A percentile compares a stretch with the other conserved stretches of the same genome.
Evolutionary conservation across 2,888 invertebrate genomes (phyloP).

Genomic region (Drymonia ruficornis): DNA sequence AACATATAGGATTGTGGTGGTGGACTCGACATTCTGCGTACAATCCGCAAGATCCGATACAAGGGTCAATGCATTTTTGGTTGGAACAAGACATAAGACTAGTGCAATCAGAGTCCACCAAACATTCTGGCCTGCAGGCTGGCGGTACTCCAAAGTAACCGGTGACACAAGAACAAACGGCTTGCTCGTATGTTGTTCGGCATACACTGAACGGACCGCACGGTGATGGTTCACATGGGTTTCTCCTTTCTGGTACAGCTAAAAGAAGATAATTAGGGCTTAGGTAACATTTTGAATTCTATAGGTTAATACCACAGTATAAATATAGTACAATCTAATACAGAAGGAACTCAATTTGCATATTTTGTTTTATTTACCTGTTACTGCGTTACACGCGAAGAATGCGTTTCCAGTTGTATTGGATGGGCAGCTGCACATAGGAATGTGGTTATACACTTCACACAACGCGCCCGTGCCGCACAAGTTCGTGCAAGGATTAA

Average conservation of each 20-base stretch:
- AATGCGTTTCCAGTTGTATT: constrained; percentile 90
- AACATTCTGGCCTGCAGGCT: constrained; percentile 93
- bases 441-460: constrained; percentile 88
- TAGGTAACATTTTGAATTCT: background rate
- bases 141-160: constrained; percentile 91
- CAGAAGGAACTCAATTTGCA: background rate
- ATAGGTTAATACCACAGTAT: no score
- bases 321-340: no score
- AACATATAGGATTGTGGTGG: constrained; percentile 94
- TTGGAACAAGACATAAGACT: constrained; percentile 90
- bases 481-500: constrained; percentile 89
- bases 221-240: constrained; percentile 89
- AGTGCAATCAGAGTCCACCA: constrained; percentile 92
- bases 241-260: constrained; percentile 53
- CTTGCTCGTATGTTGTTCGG: constrained; percentile 79
- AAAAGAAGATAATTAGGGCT: constrained; percentile 7
- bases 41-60: constrained; percentile 91
- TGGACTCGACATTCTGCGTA: constrained; percentile 91
- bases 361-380: constrained; percentile 60
- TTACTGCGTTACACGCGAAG: constrained; percentile 82
- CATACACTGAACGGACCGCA: constrained; percentile 93
- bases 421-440: constrained; percentile 87
- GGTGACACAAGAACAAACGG: constrained; percentile 90
- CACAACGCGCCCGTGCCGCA: constrained; percentile 91
- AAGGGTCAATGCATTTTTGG: constrained; percentile 92